Conservation (phyloP, 2,113 vertebrate genomes). For the Aphelocoma coerulescens region DNA sequence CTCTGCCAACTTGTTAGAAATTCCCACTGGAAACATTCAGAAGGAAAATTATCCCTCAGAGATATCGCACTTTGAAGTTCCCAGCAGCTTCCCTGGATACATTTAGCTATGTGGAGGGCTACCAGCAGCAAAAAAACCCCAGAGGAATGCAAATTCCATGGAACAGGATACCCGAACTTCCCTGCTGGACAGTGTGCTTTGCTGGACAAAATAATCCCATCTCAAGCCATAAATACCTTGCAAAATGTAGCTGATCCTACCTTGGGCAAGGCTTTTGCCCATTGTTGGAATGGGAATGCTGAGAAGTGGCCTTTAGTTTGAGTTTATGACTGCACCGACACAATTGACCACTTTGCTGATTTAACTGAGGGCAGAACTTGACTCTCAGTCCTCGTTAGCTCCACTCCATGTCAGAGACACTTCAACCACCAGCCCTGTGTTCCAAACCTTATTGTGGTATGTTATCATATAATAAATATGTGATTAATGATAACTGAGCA, state of each 20-base stretch:
- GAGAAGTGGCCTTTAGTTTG: not conserved
- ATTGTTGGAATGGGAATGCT: not conserved
- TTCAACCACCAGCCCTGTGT: not conserved
- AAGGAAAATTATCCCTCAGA: not conserved
- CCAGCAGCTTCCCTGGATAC: not conserved
- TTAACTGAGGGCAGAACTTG: not conserved
- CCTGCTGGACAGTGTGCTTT: not conserved
- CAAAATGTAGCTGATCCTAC: not conserved
- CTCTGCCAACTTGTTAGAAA: not conserved
- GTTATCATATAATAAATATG: not conserved
- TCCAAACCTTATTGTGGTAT: not conserved
- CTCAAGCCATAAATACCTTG: not conserved
- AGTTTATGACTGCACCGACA: not conserved
- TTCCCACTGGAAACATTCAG: not conserved
- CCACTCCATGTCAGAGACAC: not conserved
- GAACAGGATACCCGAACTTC: not conserved
- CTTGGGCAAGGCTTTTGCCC: not conserved
- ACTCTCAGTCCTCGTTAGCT: not conserved
- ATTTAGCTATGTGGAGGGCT: not conserved
- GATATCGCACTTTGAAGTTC: not conserved
- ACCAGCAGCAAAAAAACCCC: not conserved
- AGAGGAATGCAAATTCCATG: not conserved
- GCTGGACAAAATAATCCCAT: not conserved
- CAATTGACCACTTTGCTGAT: not conserved
- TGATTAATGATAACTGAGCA: not conserved